A percentile compares a stretch with the other conserved stretches of the same genome.
These are phyloP conservation scores for Rhinoptilus africanus DNA, from an alignment of 2,113 vertebrate genomes.

Conservation along the genomic window DNA sequence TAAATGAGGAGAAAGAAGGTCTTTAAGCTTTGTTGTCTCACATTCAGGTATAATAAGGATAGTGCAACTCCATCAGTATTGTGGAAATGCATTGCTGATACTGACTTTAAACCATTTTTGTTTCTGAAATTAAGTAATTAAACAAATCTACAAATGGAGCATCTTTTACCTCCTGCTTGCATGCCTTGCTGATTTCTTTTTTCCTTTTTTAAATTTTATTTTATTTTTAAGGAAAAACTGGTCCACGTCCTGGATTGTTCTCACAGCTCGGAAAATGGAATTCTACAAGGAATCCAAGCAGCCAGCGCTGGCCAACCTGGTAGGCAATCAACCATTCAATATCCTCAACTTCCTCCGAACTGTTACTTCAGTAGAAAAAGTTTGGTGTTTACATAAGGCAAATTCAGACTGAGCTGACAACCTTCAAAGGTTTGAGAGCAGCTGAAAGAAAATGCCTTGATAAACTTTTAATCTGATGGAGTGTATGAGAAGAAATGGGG, in stretches of 20 bases:
- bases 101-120: not conserved
- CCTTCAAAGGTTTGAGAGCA: slow-evolving; percentile 48
- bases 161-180: not conserved
- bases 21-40: not conserved
- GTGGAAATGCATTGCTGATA: not conserved
- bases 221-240: slow-evolving; percentile 86
- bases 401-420: not conserved
- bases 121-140: not conserved
- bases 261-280: slow-evolving; percentile 81
- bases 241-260: slow-evolving; percentile 83
- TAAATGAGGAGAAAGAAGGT: not conserved
- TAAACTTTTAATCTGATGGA: slow-evolving; percentile 77
- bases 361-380: slow-evolving; percentile 3
- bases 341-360: not conserved
- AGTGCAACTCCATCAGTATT: not conserved
- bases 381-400: slow-evolving; percentile 7
- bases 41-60: not conserved
- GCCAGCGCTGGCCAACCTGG: slow-evolving; percentile 75
- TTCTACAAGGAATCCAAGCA: slow-evolving; percentile 93
- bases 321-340: slow-evolving; percentile 54
- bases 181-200: not conserved
- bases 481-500: slow-evolving; percentile 62
- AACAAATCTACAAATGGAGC: not conserved
- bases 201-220: not conserved
- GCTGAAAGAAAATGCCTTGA: slow-evolving; percentile 68